Base-by-base conservation (phyloP, 1,140 invertebrate species). In the Aphaenogaster ashmeadi region DNA sequence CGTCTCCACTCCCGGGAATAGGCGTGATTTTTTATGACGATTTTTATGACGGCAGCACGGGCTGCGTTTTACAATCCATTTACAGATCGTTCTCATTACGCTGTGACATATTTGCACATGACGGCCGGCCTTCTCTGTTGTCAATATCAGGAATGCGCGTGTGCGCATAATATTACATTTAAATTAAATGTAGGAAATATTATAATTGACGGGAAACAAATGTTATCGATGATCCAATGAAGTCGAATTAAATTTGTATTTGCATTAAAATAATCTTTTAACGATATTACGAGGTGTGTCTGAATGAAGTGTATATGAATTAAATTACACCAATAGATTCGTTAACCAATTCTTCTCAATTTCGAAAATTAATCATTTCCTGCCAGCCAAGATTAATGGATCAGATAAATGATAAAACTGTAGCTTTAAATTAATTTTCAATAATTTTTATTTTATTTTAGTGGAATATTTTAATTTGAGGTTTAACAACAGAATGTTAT, bases 131-230 rank as follows among this genome's bases (percentile, higher is more conserved):
- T 38, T 79, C 13, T 79, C 41, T 36, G 41, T 21, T 78, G 75
- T 79, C 58, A 36, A 79, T 66, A 64, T 64, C 58, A 64, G 75
- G 44, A 66, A 64, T 50, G 1, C 15, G 27, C 27, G 27, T 27
- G 18, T n/a, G 27, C 21, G n/a, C 58, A 47, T 79, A 78, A 62
- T 62, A 78, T 78, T 78, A 50, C 11, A 27, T 33, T n/a, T 21
- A 9, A 64, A 79, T 79, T 64, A 64, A 62, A 60, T 47, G 15
- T 33, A 33, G 38, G 8, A 78, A 77, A 60, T 44, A 27, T 60
- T 21, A 41, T 77, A 62, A 78, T 38, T 74, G 27, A 36, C 18
- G 18, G 18, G 41, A 47, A 27, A 36, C 33, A 15, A 44, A 47
- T 1, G 15, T 50, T 64, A 36, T 66, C 11, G 58, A 64, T 36